These are phyloP conservation scores for Aphaenogaster ashmeadi DNA, from an alignment of 1,140 invertebrate species.

Conservation along the genomic window DNA sequence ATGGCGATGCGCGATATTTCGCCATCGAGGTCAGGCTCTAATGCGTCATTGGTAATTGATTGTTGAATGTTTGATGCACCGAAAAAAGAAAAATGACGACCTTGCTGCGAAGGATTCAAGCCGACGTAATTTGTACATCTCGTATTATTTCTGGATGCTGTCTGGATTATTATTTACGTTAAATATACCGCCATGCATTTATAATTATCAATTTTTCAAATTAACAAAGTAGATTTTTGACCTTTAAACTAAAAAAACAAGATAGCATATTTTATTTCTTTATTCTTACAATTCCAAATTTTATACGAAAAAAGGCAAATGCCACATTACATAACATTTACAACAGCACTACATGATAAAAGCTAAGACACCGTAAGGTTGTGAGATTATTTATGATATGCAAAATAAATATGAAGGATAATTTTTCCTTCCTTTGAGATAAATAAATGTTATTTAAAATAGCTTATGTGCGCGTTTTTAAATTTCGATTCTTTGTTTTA, in stretches of 20 bases:
- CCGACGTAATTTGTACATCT: background rate
- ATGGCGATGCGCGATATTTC: slow-evolving; percentile 12
- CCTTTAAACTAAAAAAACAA: background rate
- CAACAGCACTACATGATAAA: background rate
- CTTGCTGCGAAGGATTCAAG: slow-evolving; percentile 1
- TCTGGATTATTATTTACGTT: background rate
- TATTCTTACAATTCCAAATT: background rate
- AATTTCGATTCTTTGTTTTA: background rate
- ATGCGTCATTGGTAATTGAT: slow-evolving; percentile 37
- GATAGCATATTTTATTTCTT: background rate
- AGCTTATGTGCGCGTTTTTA: background rate
- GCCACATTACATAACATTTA: background rate
- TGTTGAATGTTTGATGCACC: slow-evolving; percentile 51
- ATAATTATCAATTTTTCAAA: background rate
- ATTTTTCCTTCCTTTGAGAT: background rate
- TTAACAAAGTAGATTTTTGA: background rate
- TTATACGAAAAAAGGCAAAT: background rate
- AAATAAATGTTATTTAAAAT: slow-evolving; percentile 23
- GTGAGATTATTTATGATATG: slow-evolving; percentile 27
- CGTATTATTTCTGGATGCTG: background rate
- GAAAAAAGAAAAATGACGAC: slow-evolving; percentile 23
- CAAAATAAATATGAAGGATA: background rate
- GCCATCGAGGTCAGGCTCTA: slow-evolving; percentile 21
- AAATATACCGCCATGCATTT: background rate
- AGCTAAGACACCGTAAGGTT: background rate